Evolutionary conservation across 2,888 invertebrate genomes (phyloP).

Genomic region (Hirtodrosophila confusa): DNA sequence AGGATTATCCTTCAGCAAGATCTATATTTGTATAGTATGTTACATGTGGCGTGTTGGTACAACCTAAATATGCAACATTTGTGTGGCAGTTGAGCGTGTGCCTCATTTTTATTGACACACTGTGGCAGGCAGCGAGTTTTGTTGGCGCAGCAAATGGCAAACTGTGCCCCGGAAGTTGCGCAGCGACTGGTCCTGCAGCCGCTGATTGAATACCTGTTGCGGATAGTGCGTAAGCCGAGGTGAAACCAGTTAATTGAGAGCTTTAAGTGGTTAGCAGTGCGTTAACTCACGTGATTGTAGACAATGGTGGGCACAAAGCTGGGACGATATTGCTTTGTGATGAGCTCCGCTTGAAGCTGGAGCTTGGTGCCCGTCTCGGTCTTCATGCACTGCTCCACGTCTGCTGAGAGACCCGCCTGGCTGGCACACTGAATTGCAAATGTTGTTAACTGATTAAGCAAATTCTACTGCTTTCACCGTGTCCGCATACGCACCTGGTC

Average conservation of each 20-base stretch:
- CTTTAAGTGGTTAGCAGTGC: neutral
- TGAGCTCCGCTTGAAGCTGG: constrained; percentile 85
- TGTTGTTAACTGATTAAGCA: constrained; percentile 38
- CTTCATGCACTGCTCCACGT: constrained; percentile 83
- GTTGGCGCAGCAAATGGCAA: constrained; percentile 79
- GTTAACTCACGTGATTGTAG: constrained; percentile 84
- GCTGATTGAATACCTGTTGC: constrained; percentile 82
- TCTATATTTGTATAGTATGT: neutral
- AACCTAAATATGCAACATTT: constrained; percentile 11
- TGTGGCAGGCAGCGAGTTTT: constrained; percentile 37
- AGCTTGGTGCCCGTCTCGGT: constrained; percentile 83
- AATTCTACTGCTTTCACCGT: constrained; percentile 32
- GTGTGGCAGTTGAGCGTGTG: constrained; percentile 4
- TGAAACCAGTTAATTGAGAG: constrained; percentile 51
- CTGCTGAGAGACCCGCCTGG: constrained; percentile 81
- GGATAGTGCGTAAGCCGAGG: constrained; percentile 24
- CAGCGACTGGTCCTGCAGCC: constrained; percentile 84
- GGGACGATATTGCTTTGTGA: constrained; percentile 83
- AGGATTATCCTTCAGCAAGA: no score
- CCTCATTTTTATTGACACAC: constrained; percentile 51
- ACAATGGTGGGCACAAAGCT: constrained; percentile 85
- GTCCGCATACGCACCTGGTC: constrained; percentile 56
- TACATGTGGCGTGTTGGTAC: neutral
- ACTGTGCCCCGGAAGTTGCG: constrained; percentile 83
- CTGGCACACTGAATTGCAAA: constrained; percentile 83